Evolutionary conservation across 2,113 vertebrate genomes (phyloP).

Genomic region (Pagrus major): DNA sequence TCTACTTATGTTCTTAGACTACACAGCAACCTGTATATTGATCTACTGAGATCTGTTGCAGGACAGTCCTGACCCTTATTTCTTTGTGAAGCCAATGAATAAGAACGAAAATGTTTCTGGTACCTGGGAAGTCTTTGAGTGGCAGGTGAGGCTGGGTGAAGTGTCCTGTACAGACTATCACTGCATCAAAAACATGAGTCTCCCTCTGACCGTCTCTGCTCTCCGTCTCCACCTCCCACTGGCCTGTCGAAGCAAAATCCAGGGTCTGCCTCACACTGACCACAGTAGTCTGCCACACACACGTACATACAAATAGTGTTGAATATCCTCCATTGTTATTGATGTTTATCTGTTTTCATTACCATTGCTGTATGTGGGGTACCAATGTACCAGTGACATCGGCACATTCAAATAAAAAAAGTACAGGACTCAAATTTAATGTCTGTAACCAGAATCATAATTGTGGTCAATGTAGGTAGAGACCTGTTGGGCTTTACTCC

Average conservation of each 20-base stretch:
- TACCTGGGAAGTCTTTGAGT: constrained; percentile 89
- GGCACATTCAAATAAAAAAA: too few species aligned
- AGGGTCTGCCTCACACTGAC: constrained; percentile 78
- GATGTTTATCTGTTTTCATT: too few species aligned
- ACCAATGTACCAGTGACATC: too few species aligned
- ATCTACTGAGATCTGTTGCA: too few species aligned
- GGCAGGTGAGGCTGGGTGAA: constrained; percentile 85
- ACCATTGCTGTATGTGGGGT: too few species aligned
- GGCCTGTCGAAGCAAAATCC: constrained; percentile 86
- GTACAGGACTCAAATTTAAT: too few species aligned
- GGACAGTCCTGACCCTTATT: too few species aligned
- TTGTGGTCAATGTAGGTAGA: too few species aligned
- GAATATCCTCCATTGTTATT: too few species aligned
- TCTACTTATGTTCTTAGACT: constrained; percentile 28
- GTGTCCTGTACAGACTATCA: constrained; percentile 89
- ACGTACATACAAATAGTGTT: background rate
- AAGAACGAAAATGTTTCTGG: background rate
- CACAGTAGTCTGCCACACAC: constrained; percentile 84
- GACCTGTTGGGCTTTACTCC: too few species aligned
- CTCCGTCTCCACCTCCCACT: constrained; percentile 88
- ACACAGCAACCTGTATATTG: too few species aligned
- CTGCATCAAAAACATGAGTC: constrained; percentile 86
- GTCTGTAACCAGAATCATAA: too few species aligned
- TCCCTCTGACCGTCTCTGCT: constrained; percentile 59
- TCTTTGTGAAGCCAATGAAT: background rate